These are phyloP conservation scores for Pipistrellus nathusii DNA, from an alignment of 2,797 vertebrate species.

Conservation along the genomic window DNA sequence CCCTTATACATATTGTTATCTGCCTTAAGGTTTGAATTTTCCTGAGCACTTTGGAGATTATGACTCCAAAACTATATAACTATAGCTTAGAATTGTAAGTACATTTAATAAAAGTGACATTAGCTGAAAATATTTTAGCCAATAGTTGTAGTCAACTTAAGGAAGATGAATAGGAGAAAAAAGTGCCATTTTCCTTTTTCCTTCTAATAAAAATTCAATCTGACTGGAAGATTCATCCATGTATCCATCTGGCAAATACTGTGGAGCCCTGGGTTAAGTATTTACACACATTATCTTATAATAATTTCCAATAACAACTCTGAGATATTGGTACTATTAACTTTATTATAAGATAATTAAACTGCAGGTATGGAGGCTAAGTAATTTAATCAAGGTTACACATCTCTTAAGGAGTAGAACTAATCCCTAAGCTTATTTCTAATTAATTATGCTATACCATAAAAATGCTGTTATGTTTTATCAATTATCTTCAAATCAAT, in stretches of 20 bases:
- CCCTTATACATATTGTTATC: background rate
- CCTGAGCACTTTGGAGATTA: conserved; percentile 49
- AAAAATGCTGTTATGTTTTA: background rate
- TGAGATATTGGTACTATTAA: conserved; percentile 8
- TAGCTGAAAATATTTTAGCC: conserved; percentile 13
- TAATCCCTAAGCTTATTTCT: background rate
- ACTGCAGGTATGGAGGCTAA: background rate
- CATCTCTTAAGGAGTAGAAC: conserved; percentile 4
- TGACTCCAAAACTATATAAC: background rate
- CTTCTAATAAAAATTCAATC: background rate
- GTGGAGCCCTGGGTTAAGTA: background rate
- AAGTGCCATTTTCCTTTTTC: background rate
- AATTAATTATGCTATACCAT: background rate
- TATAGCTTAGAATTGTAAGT: conserved; percentile 54
- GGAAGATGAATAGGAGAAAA: background rate
- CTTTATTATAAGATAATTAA: conserved; percentile 34
- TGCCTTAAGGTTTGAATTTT: conserved; percentile 55
- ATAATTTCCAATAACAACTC: background rate
- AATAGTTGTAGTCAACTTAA: background rate
- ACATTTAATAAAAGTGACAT: background rate
- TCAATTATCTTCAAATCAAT: background rate
- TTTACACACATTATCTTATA: conserved; percentile 28
- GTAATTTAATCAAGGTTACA: conserved; percentile 33
- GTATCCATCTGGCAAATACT: background rate
- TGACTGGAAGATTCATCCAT: background rate